Conservation (phyloP, 2,113 vertebrate species). For the Protobothrops flavoviridis region DNA sequence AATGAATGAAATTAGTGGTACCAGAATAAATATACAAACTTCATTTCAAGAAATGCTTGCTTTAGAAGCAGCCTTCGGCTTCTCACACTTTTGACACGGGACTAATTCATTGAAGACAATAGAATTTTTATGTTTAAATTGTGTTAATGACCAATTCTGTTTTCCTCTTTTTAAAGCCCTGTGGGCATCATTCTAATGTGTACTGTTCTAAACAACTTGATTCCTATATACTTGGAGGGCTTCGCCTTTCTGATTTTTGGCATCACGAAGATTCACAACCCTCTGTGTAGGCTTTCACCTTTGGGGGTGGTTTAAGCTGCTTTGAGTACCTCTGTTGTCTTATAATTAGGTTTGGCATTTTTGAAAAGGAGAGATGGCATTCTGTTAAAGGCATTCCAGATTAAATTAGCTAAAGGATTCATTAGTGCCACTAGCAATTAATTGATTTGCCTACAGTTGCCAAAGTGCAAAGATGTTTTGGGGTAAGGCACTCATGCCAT, state of each 20-base stretch:
- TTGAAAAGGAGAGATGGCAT: background rate
- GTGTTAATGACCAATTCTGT: background rate
- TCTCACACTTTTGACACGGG: background rate
- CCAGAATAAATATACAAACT: background rate
- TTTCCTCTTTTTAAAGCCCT: background rate
- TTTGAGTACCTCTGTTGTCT: background rate
- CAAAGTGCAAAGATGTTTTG: background rate
- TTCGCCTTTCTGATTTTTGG: background rate
- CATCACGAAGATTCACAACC: background rate
- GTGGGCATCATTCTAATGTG: background rate
- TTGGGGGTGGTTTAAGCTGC: no score
- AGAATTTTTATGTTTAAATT: background rate
- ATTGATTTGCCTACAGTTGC: background rate
- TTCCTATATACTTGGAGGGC: background rate
- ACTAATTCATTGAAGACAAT: background rate
- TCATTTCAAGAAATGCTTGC: rapidly evolving
- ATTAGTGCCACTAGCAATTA: background rate
- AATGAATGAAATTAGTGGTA: background rate
- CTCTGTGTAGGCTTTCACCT: background rate
- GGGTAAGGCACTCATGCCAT: background rate
- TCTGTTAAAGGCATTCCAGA: background rate
- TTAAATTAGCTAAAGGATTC: background rate
- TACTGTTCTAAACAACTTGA: background rate
- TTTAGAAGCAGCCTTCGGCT: background rate
- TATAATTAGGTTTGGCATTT: background rate